phyloP scores from a whole-genome alignment of 2,888 invertebrate species.

The Idaea dimidiata region DNA sequence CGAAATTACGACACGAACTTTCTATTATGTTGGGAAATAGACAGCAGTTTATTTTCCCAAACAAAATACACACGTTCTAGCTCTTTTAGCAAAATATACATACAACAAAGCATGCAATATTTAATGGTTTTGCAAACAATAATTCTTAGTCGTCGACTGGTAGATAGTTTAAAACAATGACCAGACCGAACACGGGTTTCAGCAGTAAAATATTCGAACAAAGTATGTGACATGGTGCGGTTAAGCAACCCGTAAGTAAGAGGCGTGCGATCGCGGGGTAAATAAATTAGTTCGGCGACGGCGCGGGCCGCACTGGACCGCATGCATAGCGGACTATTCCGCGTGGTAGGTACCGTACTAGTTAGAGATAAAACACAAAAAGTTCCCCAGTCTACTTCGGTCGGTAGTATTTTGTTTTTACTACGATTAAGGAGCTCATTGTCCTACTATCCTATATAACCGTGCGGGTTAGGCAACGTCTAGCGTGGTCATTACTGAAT shows the following conservation, averaged over 20 bases:
- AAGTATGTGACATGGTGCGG: neutral
- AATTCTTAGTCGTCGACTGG: neutral
- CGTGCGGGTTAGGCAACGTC: too few species aligned
- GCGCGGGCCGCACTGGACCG: conserved; percentile 1
- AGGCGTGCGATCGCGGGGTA: conserved; percentile 4
- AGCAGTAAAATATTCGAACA: neutral
- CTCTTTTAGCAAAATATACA: too few species aligned
- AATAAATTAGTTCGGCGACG: conserved; percentile 9
- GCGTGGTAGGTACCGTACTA: neutral
- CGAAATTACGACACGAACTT: too few species aligned
- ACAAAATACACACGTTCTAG: too few species aligned
- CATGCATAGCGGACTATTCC: conserved; percentile 3
- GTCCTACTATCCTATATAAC: too few species aligned
- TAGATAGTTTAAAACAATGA: neutral
- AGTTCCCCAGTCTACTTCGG: too few species aligned
- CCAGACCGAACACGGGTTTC: neutral
- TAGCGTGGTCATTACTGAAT: too few species aligned
- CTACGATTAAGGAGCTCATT: too few species aligned
- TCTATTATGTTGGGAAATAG: too few species aligned
- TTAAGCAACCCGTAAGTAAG: conserved; percentile 1
- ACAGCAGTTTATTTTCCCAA: too few species aligned
- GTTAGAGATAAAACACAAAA: neutral
- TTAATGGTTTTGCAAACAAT: neutral
- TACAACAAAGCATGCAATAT: neutral
- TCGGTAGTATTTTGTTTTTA: too few species aligned